Conservation (phyloP, 2,113 vertebrate species). For the Trematomus loennbergii region DNA sequence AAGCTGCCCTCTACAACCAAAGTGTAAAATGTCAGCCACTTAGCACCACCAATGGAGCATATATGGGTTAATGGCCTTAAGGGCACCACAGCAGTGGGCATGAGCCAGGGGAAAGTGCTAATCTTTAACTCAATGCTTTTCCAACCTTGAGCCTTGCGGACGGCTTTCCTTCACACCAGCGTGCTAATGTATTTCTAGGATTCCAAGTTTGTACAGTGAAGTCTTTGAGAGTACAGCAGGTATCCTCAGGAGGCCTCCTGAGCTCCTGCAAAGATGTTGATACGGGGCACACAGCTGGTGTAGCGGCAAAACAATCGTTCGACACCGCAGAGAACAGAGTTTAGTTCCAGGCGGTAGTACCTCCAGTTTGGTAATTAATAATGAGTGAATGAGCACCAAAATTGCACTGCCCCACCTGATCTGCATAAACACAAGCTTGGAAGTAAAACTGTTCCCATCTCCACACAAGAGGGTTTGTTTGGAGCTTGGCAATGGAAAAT, state of each 20-base stretch:
- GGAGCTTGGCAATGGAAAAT: background rate
- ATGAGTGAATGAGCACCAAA: constrained; percentile 29
- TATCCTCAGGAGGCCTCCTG: constrained; percentile 10
- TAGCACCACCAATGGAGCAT: constrained; percentile 3
- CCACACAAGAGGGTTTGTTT: background rate
- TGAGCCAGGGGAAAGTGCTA: constrained; percentile 4
- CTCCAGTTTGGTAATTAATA: constrained; percentile 27
- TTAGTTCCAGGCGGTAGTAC: constrained; percentile 15
- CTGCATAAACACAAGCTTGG: background rate
- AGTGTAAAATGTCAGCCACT: background rate
- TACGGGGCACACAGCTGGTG: constrained; percentile 21
- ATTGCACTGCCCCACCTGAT: constrained; percentile 22
- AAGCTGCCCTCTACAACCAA: background rate
- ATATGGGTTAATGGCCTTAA: constrained; percentile 13
- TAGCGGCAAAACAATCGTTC: constrained; percentile 7
- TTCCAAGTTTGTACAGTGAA: constrained; percentile 12
- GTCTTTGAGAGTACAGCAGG: background rate
- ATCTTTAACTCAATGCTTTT: constrained; percentile 27
- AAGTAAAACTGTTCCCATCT: constrained; percentile 2
- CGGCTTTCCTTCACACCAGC: background rate
- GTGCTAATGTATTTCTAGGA: background rate
- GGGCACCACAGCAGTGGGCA: constrained; percentile 13
- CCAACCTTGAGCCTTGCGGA: background rate
- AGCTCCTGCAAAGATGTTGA: constrained; percentile 14
- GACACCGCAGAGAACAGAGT: constrained; percentile 2